phyloP scores from a whole-genome alignment of 2,113 vertebrate genomes.

The Lamprologus speciosus region DNA sequence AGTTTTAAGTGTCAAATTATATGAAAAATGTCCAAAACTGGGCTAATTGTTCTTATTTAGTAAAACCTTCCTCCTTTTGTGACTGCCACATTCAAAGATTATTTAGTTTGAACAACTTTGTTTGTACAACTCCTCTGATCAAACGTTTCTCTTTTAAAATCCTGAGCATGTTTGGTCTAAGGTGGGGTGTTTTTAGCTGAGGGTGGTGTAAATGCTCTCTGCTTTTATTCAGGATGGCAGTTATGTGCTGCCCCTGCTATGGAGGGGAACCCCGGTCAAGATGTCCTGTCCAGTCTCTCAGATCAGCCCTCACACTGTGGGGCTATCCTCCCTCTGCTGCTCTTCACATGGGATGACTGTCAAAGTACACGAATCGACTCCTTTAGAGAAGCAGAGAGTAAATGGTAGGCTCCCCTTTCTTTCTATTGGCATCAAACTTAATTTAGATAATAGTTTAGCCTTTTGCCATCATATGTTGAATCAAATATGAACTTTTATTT shows the following conservation, averaged over 20 bases:
- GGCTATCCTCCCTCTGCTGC: conserved; percentile 42
- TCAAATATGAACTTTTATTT: neutral
- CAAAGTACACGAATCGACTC: neutral
- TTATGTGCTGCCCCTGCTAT: conserved; percentile 49
- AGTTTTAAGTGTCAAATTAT: neutral
- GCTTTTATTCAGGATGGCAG: conserved; percentile 10
- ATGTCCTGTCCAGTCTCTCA: conserved; percentile 40
- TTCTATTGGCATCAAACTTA: neutral
- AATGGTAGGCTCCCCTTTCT: conserved; percentile 12
- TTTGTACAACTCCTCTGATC: neutral
- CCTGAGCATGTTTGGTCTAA: rapidly evolving
- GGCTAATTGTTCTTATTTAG: neutral
- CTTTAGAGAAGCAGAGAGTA: neutral
- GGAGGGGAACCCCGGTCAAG: conserved; percentile 32
- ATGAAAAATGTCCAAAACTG: rapidly evolving
- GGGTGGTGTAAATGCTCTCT: neutral
- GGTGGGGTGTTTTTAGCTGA: neutral
- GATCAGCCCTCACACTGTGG: neutral
- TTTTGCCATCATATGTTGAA: neutral
- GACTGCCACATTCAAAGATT: no score
- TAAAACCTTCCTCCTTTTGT: no score
- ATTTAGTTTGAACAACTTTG: no score
- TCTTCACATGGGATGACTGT: neutral
- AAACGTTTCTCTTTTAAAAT: neutral
- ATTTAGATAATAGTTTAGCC: neutral